Evolutionary conservation across 2,113 vertebrate species (phyloP).

Genomic region (Glaucidium brasilianum): DNA sequence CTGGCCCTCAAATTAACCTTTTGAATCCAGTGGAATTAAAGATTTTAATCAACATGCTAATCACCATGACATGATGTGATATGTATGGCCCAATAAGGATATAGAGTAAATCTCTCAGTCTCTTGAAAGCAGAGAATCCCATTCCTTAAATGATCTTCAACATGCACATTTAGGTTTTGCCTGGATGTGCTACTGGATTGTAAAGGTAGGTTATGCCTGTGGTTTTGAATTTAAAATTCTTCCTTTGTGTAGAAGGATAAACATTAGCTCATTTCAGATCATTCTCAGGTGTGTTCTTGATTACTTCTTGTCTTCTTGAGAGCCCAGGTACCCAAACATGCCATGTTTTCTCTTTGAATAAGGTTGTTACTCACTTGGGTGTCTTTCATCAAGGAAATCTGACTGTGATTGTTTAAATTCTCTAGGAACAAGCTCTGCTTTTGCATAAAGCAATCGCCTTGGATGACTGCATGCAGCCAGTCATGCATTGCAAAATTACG

Average conservation of each 20-base stretch:
- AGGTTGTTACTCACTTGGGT: neutral
- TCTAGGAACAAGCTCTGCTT: conserved; percentile 23
- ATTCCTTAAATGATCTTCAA: neutral
- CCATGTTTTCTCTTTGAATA: neutral
- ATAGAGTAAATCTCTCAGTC: neutral
- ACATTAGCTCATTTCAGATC: neutral
- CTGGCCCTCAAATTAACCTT: neutral
- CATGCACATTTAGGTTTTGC: neutral
- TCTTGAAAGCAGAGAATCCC: neutral
- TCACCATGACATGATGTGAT: neutral
- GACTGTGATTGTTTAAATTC: conserved; percentile 24
- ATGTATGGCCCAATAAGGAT: neutral
- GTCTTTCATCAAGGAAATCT: conserved; percentile 3
- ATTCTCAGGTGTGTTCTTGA: neutral
- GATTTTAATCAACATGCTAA: conserved; percentile 29
- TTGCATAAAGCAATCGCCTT: conserved; percentile 24
- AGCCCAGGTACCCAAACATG: neutral
- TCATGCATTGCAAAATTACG: neutral
- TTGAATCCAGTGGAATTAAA: conserved; percentile 12
- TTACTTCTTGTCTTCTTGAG: neutral
- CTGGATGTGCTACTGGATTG: neutral
- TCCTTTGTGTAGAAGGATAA: neutral
- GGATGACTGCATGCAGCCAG: conserved; percentile 17
- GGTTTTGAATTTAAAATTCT: neutral
- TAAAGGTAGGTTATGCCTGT: neutral